Evolutionary conservation across 2,113 vertebrate genomes (phyloP).

Genomic region (Falco punctatus): DNA sequence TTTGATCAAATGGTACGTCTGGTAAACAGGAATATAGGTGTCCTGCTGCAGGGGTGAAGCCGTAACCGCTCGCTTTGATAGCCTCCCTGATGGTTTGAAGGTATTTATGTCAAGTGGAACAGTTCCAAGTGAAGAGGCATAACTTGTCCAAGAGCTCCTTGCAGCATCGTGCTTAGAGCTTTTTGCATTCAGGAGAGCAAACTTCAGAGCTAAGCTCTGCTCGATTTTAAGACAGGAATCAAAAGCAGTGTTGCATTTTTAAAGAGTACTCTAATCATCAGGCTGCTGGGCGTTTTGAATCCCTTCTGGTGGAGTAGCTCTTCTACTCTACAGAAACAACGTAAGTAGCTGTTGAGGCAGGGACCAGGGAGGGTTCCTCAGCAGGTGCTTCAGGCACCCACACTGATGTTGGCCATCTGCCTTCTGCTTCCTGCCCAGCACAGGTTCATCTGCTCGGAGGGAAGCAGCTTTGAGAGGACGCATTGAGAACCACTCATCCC

Average conservation of each 20-base stretch:
- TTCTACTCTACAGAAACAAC: background rate
- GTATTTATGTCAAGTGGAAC: background rate
- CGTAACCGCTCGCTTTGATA: fast-evolving
- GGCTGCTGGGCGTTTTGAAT: background rate
- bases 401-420: background rate
- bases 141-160: background rate
- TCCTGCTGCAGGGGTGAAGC: background rate
- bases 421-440: background rate
- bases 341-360: background rate
- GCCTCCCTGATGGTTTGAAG: background rate
- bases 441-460: background rate
- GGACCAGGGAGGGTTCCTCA: background rate
- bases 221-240: background rate
- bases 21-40: background rate
- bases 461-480: background rate
- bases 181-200: background rate
- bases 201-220: background rate
- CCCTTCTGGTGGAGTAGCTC: background rate
- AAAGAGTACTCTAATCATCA: background rate
- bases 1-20: background rate
- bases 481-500: background rate
- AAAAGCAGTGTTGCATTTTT: background rate
- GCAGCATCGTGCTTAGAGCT: background rate
- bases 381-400: background rate
- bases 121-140: background rate